Percentiles rank a stretch among this genome's conserved stretches.
phyloP scores from a whole-genome alignment of 2,113 vertebrate species.

The Hemichromis elongatus region DNA sequence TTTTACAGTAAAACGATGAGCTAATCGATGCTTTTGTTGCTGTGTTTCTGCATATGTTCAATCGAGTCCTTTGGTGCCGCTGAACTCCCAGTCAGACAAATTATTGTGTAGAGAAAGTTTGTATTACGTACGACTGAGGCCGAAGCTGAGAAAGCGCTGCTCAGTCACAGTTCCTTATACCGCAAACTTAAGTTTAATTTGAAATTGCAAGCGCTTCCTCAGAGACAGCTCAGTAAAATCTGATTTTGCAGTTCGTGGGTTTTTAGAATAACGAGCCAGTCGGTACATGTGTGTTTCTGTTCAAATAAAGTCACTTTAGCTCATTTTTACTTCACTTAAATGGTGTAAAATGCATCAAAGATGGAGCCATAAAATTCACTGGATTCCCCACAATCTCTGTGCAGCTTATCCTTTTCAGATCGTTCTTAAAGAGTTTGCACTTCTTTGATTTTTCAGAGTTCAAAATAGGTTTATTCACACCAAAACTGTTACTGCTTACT shows the following conservation, averaged over 20 bases:
- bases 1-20: neutral
- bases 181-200: neutral
- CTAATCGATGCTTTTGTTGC: neutral
- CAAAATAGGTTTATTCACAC: neutral
- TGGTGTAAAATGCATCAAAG: neutral
- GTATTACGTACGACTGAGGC: neutral
- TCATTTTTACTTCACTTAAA: neutral
- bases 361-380: rapidly evolving
- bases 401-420: neutral
- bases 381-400: neutral
- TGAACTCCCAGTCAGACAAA: neutral
- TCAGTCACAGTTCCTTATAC: neutral
- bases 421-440: neutral
- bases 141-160: neutral
- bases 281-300: neutral
- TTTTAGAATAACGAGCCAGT: neutral
- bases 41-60: neutral
- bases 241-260: neutral
- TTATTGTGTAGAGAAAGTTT: rapidly evolving
- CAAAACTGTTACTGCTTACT: neutral
- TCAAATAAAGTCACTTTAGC: neutral
- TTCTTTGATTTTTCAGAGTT: neutral
- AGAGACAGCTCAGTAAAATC: rapidly evolving
- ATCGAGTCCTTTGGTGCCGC: neutral
- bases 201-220: neutral